A percentile compares a stretch with the other conserved stretches of the same genome.
Conservation (phyloP, 2,797 vertebrate species). For the Uromys caudimaculatus region DNA sequence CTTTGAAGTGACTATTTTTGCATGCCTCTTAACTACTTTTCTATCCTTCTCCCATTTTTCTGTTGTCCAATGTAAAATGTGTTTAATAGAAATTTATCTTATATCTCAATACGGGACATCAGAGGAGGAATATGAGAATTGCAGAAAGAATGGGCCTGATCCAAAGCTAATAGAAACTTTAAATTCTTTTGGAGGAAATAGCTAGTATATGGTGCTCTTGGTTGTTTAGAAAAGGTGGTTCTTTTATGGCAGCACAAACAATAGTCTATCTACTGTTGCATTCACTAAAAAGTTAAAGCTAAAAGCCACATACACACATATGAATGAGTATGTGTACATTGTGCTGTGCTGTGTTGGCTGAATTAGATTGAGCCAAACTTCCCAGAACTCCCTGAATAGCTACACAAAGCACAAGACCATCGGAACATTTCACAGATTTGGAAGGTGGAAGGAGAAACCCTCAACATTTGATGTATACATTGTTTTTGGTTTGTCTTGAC, state of each 20-base stretch:
- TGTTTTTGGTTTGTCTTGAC: neutral
- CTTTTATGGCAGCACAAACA: neutral
- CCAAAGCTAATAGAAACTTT: neutral
- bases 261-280: neutral
- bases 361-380: neutral
- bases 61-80: conserved; percentile 2
- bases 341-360: neutral
- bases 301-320: neutral
- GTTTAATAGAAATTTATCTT: neutral
- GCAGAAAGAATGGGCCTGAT: neutral
- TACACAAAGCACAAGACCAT: neutral
- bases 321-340: neutral
- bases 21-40: neutral
- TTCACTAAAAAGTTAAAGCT: neutral
- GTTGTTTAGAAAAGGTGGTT: neutral
- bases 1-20: neutral
- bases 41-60: neutral
- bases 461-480: neutral
- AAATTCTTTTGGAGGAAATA: neutral
- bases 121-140: neutral
- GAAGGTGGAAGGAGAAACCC: neutral
- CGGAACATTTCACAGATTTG: neutral
- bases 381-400: neutral
- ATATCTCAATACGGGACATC: neutral
- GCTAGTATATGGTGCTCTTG: neutral